These are phyloP conservation scores for Nomada goodeniana DNA, from an alignment of 2,888 invertebrate genomes.

Conservation along the genomic window DNA sequence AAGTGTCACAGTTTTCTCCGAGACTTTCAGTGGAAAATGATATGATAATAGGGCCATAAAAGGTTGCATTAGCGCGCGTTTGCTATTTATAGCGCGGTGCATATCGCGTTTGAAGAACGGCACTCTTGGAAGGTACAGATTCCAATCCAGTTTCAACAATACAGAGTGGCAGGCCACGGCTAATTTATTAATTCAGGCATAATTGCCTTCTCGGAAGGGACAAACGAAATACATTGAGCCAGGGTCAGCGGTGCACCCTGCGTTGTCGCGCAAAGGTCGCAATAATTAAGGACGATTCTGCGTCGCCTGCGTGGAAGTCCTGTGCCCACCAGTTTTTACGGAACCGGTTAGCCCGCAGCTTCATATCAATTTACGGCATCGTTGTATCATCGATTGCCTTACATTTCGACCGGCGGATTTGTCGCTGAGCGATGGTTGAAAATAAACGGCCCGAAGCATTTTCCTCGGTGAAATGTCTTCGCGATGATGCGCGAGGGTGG, in stretches of 20 bases:
- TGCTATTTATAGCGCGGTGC: slow-evolving; percentile 8
- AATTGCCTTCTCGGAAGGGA: slow-evolving; percentile 76
- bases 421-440: too few species aligned
- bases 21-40: not conserved
- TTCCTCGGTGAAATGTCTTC: not conserved
- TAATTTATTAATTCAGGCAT: slow-evolving; percentile 77
- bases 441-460: too few species aligned
- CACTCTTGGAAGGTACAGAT: slow-evolving; percentile 70
- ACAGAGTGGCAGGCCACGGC: slow-evolving; percentile 58
- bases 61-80: not conserved
- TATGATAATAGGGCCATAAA: not conserved
- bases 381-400: too few species aligned
- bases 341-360: not conserved
- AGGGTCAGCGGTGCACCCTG: slow-evolving; percentile 55
- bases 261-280: slow-evolving; percentile 49
- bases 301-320: not conserved
- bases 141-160: slow-evolving; percentile 74
- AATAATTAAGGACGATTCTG: slow-evolving; percentile 50
- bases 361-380: too few species aligned
- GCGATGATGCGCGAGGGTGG: not conserved
- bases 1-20: too few species aligned
- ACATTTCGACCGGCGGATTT: not conserved
- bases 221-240: slow-evolving; percentile 69
- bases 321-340: not conserved
- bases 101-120: slow-evolving; percentile 46